Percentiles rank a stretch among this genome's conserved stretches.
These are phyloP conservation scores for Psittacula derbiana DNA, from an alignment of 2,797 vertebrate genomes.

Conservation along the genomic window DNA sequence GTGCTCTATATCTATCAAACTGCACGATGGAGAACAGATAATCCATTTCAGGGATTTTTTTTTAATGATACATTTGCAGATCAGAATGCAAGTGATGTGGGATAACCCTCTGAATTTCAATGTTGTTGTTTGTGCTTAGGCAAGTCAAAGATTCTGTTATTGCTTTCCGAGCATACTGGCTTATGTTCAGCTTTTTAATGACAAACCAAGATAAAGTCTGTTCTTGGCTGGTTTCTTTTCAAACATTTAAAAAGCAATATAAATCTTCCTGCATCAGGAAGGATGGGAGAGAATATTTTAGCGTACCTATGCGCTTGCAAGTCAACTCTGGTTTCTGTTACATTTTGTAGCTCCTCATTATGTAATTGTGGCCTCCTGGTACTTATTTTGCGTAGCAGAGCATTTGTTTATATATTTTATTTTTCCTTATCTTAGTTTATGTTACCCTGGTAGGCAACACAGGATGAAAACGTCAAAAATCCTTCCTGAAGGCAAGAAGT, in stretches of 20 bases:
- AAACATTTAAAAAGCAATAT: not conserved
- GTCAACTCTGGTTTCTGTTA: not conserved
- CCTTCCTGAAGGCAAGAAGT: not conserved
- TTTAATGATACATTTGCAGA: not conserved
- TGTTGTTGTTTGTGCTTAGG: constrained; percentile 18
- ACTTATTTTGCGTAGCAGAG: not conserved
- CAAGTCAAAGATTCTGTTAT: constrained; percentile 7
- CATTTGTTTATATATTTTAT: not conserved
- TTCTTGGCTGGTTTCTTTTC: not conserved
- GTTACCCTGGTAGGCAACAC: not conserved
- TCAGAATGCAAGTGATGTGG: not conserved
- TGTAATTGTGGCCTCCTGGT: not conserved
- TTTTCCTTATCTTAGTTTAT: not conserved
- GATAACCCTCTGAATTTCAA: constrained; percentile 34
- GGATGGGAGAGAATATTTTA: not conserved
- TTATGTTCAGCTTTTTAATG: constrained; percentile 6
- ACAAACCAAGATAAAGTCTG: not conserved
- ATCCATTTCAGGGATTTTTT: not conserved
- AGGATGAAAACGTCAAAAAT: not conserved
- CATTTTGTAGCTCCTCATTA: not conserved
- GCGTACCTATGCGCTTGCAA: not conserved
- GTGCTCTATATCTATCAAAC: constrained; percentile 1
- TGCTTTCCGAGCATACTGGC: not conserved
- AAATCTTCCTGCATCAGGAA: not conserved
- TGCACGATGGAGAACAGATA: constrained; percentile 34